Evolutionary conservation across 2,797 vertebrate genomes (phyloP).

Genomic region (Anguilla pacifica): DNA sequence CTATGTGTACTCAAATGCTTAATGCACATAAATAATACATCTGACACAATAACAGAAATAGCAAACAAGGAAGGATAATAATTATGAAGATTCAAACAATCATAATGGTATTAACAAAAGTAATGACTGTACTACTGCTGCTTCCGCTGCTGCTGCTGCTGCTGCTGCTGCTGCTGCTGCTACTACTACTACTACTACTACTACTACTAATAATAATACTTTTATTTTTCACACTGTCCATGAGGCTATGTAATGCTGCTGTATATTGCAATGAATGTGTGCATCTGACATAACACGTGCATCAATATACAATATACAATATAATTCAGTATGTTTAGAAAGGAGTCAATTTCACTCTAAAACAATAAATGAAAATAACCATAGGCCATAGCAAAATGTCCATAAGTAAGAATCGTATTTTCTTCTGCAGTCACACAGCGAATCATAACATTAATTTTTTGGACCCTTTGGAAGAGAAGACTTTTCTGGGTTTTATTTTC

Average conservation of each 20-base stretch:
- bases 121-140: neutral
- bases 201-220: neutral
- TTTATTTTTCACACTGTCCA: neutral
- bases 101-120: neutral
- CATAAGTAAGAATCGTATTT: neutral
- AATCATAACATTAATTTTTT: neutral
- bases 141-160: neutral
- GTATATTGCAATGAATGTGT: neutral
- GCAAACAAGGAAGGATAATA: neutral
- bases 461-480: neutral
- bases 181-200: neutral
- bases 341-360: too few species aligned
- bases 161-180: neutral
- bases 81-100: neutral
- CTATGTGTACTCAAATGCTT: neutral
- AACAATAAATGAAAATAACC: neutral
- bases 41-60: neutral
- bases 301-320: neutral
- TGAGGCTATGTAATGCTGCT: neutral
- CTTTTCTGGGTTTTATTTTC: slow-evolving; percentile 28
- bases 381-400: neutral
- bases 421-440: neutral
- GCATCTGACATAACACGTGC: neutral
- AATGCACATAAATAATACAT: neutral
- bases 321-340: neutral